Evolutionary conservation across 1,140 invertebrate genomes (phyloP).

Genomic region (Trachymyrmex septentrionalis): DNA sequence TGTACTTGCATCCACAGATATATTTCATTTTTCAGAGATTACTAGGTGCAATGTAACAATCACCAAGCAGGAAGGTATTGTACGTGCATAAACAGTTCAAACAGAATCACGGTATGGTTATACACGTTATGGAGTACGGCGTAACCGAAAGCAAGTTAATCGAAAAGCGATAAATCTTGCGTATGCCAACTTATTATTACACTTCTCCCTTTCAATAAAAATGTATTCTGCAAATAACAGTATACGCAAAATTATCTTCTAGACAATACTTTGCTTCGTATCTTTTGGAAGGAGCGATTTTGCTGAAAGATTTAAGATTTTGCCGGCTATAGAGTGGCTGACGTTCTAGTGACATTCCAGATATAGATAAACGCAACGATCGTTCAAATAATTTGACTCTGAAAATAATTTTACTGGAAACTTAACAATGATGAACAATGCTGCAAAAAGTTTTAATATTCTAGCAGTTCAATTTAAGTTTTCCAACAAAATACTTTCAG

Average conservation of each 20-base stretch:
- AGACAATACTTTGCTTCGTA: neutral
- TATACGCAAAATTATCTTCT: neutral
- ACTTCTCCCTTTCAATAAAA: neutral
- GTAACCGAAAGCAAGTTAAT: slow-evolving; percentile 4
- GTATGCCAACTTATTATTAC: neutral
- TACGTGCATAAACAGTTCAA: neutral
- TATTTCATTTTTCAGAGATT: slow-evolving; percentile 46
- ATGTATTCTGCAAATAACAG: neutral
- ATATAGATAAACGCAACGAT: too few relatives aligned
- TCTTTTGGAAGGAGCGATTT: neutral
- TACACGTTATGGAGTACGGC: neutral
- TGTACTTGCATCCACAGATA: neutral
- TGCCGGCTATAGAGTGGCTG: too few relatives aligned
- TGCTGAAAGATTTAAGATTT: too few relatives aligned
- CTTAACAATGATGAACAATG: too few relatives aligned
- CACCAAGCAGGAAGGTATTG: neutral
- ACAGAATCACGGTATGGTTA: neutral
- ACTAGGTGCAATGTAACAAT: slow-evolving; percentile 9
- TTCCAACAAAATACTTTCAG: too few relatives aligned
- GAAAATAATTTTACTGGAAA: too few relatives aligned
- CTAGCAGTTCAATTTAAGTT: too few relatives aligned
- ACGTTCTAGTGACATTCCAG: too few relatives aligned
- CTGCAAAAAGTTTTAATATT: too few relatives aligned
- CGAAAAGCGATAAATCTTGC: slow-evolving; percentile 2
- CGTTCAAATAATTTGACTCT: too few relatives aligned